Evolutionary conservation across 2,888 invertebrate species (phyloP), one percentile per base, ranked within the genome.

Genomic region (Acanthosoma haemorrhoidale): DNA sequence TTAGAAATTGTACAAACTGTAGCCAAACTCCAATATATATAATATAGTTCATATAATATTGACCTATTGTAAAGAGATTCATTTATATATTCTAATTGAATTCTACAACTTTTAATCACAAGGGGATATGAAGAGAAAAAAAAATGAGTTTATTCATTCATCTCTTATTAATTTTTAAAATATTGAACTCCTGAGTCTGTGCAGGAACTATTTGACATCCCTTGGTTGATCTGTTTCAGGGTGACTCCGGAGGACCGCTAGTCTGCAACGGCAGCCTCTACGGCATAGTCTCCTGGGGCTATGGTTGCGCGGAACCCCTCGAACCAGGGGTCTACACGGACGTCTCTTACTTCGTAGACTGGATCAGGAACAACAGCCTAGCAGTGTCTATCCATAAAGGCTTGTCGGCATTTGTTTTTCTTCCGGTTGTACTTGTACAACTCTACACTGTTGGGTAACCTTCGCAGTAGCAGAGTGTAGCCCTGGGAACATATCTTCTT

Each of bases 161-260:
- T 36, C 38, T 11, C 9, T 36, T 36, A 13, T 36, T 8, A 36
- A 13, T n/a, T 36, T 11, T 11, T n/a, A 36, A 11, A 11, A 11
- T 36, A 13, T 36, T 36, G 9, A 11, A 13, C 38, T 11, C 9
- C n/a, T 36, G 38, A 11, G 9, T 36, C 38, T 36, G 8, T 36
- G 9, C 38, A 11, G 38, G 13, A 9, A 13, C 9, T 36, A 13
- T n/a, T n/a, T n/a, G n/a, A n/a, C n/a, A 8, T 16, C 15, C 15
- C 15, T 11, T 43, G 51, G 8, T n/a, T 36, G 13, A 16, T 18
- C 18, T 66, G 9, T 15, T 66, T 1, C 34, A 66, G 66, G 66
- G 66, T 18, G 66, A 66, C 18, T 66, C 66, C 8, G 66, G 66
- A 16, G 66, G 66, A 16, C 66, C 66, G 6, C 43, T 66, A 6